These are phyloP conservation scores for Chouioia cunea DNA, from an alignment of 2,888 invertebrate genomes.

Conservation along the genomic window DNA sequence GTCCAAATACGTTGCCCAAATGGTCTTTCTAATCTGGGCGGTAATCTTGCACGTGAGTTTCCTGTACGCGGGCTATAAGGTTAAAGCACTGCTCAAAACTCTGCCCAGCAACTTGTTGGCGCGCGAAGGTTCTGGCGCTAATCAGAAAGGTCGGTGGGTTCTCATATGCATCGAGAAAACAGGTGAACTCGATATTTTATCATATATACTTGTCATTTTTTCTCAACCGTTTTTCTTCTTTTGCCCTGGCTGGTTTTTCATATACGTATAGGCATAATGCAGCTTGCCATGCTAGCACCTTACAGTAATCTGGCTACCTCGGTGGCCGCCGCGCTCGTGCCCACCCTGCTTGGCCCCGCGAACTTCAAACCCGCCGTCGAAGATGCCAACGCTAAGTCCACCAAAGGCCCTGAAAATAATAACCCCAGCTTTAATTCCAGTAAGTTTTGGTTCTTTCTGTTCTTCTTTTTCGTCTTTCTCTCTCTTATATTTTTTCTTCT, in stretches of 20 bases:
- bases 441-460: slow-evolving; percentile 25
- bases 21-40: slow-evolving; percentile 72
- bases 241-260: slow-evolving; percentile 1
- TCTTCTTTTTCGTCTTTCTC: background rate
- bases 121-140: slow-evolving; percentile 63
- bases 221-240: no score
- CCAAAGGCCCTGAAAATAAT: slow-evolving; percentile 39
- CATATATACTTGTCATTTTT: no score
- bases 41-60: slow-evolving; percentile 71
- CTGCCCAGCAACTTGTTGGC: slow-evolving; percentile 68
- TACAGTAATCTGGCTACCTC: slow-evolving; percentile 71
- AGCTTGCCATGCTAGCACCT: slow-evolving; percentile 71
- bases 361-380: slow-evolving; percentile 29
- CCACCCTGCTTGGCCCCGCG: slow-evolving; percentile 66
- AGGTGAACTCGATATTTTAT: slow-evolving; percentile 7
- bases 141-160: slow-evolving; percentile 66
- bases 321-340: slow-evolving; percentile 70
- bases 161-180: slow-evolving; percentile 18
- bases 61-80: slow-evolving; percentile 71
- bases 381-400: slow-evolving; percentile 5
- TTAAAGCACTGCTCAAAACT: slow-evolving; percentile 67
- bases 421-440: slow-evolving; percentile 40
- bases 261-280: slow-evolving; percentile 68
- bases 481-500: background rate
- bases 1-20: slow-evolving; percentile 70